Evolutionary conservation across 2,113 vertebrate genomes (phyloP).

Genomic region (Steatornis caripensis): DNA sequence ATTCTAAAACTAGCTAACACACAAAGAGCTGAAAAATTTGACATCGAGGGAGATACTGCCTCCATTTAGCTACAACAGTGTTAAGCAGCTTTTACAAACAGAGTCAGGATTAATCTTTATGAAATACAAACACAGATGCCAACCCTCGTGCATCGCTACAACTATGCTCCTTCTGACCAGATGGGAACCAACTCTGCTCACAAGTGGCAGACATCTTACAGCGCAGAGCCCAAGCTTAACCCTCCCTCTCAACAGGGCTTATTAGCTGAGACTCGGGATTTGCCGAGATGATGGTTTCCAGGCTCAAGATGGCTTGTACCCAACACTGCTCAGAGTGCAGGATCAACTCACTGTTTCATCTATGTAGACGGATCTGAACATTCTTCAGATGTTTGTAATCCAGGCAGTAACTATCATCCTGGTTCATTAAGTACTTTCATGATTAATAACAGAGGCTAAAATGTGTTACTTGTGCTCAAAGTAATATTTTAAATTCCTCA

Average conservation of each 20-base stretch:
- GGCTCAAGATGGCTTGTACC: not conserved
- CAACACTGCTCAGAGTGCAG: not conserved
- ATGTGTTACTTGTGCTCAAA: not conserved
- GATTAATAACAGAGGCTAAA: not conserved
- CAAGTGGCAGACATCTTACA: not conserved
- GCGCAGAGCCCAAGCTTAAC: not conserved
- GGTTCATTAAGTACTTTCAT: not conserved
- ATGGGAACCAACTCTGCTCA: not conserved
- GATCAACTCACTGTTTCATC: not conserved
- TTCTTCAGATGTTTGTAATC: not conserved
- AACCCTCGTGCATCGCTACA: not conserved
- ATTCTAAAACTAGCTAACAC: not conserved
- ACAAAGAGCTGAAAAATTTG: not conserved
- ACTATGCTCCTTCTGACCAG: not conserved
- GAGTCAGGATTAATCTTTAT: not conserved
- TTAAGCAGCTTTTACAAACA: not conserved
- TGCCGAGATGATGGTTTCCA: not conserved
- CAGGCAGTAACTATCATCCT: not conserved
- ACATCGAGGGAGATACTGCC: accelerated
- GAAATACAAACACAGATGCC: not conserved
- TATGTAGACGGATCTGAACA: accelerated
- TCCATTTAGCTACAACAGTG: not conserved
- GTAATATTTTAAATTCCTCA: not conserved
- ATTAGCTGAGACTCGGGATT: not conserved
- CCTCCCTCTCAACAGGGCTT: not conserved